These are phyloP conservation scores for Cebus imitator DNA, from an alignment of 2,113 vertebrate genomes.

Conservation along the genomic window DNA sequence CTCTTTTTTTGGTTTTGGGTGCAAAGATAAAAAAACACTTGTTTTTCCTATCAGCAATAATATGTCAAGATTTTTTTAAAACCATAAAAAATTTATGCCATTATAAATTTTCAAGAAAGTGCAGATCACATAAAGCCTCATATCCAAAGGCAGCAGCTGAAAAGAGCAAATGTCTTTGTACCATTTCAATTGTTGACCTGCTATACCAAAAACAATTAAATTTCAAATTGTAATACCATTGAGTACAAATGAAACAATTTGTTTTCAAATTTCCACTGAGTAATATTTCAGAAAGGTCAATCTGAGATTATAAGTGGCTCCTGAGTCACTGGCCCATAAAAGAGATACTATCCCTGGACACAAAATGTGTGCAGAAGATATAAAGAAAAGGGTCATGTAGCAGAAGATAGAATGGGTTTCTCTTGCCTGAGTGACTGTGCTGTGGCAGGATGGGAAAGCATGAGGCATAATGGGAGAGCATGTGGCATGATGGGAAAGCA, in stretches of 20 bases:
- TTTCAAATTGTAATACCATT: not conserved
- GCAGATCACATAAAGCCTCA: not conserved
- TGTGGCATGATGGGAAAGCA: not conserved
- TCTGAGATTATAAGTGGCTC: conserved; percentile 6
- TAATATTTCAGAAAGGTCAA: not conserved
- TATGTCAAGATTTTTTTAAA: not conserved
- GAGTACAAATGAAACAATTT: not conserved
- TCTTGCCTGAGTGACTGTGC: not conserved
- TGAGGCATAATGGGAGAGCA: not conserved
- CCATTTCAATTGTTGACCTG: not conserved
- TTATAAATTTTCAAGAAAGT: conserved; percentile 17
- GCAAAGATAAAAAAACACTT: not conserved
- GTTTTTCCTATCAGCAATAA: conserved; percentile 4
- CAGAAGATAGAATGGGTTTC: not conserved
- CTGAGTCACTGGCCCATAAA: not conserved
- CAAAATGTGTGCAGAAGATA: not conserved
- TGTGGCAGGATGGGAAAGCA: not conserved
- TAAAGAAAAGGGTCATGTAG: not conserved
- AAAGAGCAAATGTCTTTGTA: not conserved
- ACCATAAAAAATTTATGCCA: not conserved
- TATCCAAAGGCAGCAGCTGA: not conserved
- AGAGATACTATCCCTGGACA: not conserved
- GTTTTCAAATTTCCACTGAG: not conserved
- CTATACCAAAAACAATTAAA: not conserved
- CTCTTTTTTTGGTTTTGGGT: not conserved